phyloP scores from a whole-genome alignment of 2,797 vertebrate genomes.

The Champsocephalus gunnari region DNA sequence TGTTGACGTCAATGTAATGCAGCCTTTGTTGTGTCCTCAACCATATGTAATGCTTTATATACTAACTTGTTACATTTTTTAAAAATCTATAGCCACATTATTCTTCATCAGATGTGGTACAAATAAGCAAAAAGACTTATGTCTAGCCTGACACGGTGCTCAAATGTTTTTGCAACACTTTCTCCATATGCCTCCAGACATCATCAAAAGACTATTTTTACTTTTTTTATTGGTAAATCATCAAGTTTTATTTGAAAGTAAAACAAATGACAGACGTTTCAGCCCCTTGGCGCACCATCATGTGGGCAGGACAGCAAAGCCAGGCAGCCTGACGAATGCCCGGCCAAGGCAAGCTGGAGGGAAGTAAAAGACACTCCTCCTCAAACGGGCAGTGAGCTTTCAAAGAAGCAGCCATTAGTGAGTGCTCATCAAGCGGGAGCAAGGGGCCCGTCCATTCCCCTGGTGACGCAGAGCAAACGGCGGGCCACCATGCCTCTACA shows the following conservation, averaged over 20 bases:
- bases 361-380: conserved; percentile 85
- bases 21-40: background rate
- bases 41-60: background rate
- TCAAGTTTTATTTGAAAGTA: conserved; percentile 86
- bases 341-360: conserved; percentile 86
- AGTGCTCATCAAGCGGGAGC: conserved; percentile 80
- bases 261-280: conserved; percentile 86
- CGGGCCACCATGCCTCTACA: conserved; percentile 75
- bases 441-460: conserved; percentile 74
- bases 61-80: conserved; percentile 19
- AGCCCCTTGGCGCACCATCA: conserved; percentile 80
- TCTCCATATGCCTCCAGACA: conserved; percentile 81
- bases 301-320: conserved; percentile 86
- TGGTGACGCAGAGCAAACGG: conserved; percentile 71
- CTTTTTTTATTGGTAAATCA: conserved; percentile 84
- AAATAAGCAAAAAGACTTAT: conserved; percentile 39
- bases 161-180: conserved; percentile 67
- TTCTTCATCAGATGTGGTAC: conserved; percentile 34
- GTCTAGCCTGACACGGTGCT: conserved; percentile 64
- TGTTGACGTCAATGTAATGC: conserved; percentile 17
- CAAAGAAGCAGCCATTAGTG: conserved; percentile 84
- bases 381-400: conserved; percentile 80
- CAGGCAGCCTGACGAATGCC: conserved; percentile 80
- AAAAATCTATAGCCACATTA: conserved; percentile 13
- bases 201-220: conserved; percentile 82